phyloP scores from a whole-genome alignment of 2,797 vertebrate species.

The Gallirallus australis region DNA sequence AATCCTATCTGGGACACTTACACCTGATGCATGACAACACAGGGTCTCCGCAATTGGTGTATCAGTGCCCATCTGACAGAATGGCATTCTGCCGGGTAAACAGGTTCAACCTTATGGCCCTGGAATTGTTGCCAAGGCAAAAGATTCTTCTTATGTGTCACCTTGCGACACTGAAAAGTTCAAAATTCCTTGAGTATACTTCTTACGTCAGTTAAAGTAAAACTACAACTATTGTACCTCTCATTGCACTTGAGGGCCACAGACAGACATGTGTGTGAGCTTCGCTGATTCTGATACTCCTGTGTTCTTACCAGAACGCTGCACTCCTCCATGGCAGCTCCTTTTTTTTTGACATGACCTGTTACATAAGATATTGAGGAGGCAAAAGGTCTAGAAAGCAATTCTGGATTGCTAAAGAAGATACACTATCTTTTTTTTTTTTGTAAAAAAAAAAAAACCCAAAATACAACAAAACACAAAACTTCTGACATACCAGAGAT shows the following conservation, averaged over 20 bases:
- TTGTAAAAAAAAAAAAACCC: too few relatives aligned
- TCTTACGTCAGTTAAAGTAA: constrained; percentile 33
- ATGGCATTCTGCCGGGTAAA: constrained; percentile 37
- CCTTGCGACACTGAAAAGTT: not conserved
- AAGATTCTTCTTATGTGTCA: constrained; percentile 2
- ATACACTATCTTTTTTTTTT: not conserved
- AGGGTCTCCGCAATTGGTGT: not conserved
- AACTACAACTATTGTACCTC: not conserved
- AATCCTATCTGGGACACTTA: constrained; percentile 48
- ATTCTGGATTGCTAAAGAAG: not conserved
- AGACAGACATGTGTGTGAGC: accelerated
- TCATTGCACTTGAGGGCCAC: not conserved
- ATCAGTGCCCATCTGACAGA: constrained; percentile 54
- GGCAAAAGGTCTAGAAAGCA: not conserved
- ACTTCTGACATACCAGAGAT: not conserved
- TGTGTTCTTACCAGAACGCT: not conserved
- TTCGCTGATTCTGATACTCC: not conserved
- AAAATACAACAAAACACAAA: too few relatives aligned
- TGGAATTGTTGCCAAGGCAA: constrained; percentile 7
- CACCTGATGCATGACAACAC: constrained; percentile 9
- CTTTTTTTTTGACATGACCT: not conserved
- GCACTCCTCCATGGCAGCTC: not conserved
- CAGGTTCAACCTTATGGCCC: constrained; percentile 53
- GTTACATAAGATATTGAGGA: not conserved
- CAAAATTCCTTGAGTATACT: not conserved